These are phyloP conservation scores for Gnathonemus echidnorhynchus DNA, from an alignment of 2,113 vertebrate species.

Conservation along the genomic window DNA sequence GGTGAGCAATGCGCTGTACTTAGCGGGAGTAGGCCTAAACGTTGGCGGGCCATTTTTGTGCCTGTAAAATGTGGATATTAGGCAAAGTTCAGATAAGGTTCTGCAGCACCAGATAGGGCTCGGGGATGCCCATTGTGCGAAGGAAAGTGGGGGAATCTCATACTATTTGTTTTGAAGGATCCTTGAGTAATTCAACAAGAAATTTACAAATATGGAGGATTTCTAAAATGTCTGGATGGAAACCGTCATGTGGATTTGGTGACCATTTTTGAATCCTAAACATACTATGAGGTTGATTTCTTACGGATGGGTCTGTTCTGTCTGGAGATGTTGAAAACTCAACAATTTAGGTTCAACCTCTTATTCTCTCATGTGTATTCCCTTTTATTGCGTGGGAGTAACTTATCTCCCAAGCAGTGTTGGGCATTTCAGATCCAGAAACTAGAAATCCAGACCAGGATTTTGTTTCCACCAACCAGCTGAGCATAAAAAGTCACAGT, in stretches of 20 bases:
- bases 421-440: too few relatives aligned
- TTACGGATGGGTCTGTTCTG: background rate
- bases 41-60: background rate
- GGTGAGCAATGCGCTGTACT: background rate
- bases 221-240: background rate
- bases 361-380: background rate
- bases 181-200: background rate
- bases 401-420: background rate
- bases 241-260: background rate
- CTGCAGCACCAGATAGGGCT: conserved; percentile 19
- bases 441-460: too few relatives aligned
- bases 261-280: background rate
- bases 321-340: background rate
- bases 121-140: background rate
- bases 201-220: background rate
- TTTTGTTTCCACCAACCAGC: too few relatives aligned
- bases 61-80: background rate
- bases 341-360: background rate
- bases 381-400: background rate
- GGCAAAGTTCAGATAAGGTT: conserved; percentile 39
- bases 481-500: too few relatives aligned
- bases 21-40: background rate
- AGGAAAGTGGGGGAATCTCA: background rate
- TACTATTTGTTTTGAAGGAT: background rate
- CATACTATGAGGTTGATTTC: background rate